phyloP scores from a whole-genome alignment of 2,113 vertebrate genomes.

The Callochromis pleurospilus region DNA sequence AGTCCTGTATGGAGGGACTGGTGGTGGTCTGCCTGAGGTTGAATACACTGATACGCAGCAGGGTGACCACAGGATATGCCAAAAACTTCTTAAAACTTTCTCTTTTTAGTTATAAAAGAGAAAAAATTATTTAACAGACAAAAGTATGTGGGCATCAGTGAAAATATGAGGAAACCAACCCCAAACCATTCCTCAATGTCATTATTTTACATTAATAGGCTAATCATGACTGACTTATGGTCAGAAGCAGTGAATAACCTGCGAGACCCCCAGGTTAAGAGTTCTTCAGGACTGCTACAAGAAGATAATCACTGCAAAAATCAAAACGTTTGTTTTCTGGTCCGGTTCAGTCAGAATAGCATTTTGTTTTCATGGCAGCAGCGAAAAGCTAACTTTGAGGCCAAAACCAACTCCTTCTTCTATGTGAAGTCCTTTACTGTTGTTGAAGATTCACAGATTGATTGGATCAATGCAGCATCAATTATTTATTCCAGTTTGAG shows the following conservation, averaged over 20 bases:
- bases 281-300: neutral
- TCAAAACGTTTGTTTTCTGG: neutral
- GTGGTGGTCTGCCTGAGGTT: neutral
- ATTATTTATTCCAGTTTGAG: neutral
- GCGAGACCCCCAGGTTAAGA: neutral
- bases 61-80: neutral
- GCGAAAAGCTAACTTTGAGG: neutral
- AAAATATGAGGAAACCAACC: neutral
- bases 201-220: neutral
- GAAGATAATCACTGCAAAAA: neutral
- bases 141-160: neutral
- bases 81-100: neutral
- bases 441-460: neutral
- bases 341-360: neutral
- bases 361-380: neutral
- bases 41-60: neutral
- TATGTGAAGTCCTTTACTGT: neutral
- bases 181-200: neutral
- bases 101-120: neutral
- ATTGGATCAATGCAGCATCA: neutral
- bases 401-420: neutral
- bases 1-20: neutral
- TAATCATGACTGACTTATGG: neutral
- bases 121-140: neutral
- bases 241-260: neutral